Conservation (phyloP, 2,797 vertebrate species). For the Oryzias dopingdopingensis region DNA sequence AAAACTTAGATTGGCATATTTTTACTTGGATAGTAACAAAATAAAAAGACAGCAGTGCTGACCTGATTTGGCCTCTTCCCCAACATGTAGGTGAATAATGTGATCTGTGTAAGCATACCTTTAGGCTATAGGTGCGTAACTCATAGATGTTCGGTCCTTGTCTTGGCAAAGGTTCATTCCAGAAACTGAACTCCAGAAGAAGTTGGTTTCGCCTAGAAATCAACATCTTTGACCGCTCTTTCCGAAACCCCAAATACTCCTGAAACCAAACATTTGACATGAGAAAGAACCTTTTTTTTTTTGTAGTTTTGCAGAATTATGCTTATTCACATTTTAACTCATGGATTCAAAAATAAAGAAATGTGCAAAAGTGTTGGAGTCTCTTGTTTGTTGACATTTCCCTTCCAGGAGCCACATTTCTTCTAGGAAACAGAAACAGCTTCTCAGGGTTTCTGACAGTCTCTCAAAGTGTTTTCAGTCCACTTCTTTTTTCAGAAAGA, state of each 20-base stretch:
- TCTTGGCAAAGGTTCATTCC: slow-evolving; percentile 91
- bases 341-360: no score
- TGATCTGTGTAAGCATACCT: slow-evolving; percentile 68
- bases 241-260: slow-evolving; percentile 90
- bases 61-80: no score
- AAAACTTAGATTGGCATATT: no score
- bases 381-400: no score
- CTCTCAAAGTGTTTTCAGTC: no score
- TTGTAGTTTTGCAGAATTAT: not conserved
- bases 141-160: slow-evolving; percentile 92
- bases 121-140: slow-evolving; percentile 88
- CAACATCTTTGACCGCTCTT: slow-evolving; percentile 91
- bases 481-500: no score
- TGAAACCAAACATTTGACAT: slow-evolving; percentile 38
- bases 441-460: no score
- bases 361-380: no score
- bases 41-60: not conserved
- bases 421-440: no score
- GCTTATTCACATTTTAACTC: no score
- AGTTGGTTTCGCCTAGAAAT: slow-evolving; percentile 91
- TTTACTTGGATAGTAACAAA: not conserved
- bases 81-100: not conserved
- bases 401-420: no score
- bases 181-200: slow-evolving; percentile 96
- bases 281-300: not conserved